Base-by-base conservation (phyloP, 92 coral and sea anemone genomes). In the Epizoanthus scotinus region DNA sequence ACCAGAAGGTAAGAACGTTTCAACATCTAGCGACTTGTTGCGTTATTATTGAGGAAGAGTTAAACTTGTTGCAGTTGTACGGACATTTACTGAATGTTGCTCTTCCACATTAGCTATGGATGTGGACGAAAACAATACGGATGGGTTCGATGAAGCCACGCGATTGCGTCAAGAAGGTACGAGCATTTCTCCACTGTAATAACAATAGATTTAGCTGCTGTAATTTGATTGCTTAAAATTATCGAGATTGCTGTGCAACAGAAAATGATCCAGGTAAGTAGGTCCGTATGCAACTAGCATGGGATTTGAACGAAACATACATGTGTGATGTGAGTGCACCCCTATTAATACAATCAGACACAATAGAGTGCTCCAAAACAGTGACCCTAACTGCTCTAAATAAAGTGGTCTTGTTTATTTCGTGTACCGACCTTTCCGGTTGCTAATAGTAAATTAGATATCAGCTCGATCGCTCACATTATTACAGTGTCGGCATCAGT, bases 61-160 rank as follows among this genome's bases (percentile, higher is more conserved):
- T 61, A 61, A 67, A 70, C 59, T 83, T 85, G 78, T 26, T 67
- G 86, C 85, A 89, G 82, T 89, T 69, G 87, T 83, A 63, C 69
- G 74, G 71, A 82, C 86, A 84, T 85, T 93, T 87, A 94, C 85
- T 84, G 75, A 84, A 78, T 91, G 89, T 91, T 89, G 86, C 94
- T 89, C 87, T 92, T 85, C 82, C 79, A 84, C 69, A 82, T 68
- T 79, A 92, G 97, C 97, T 62, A 92, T 92, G 97, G 97, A 89
- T 87, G 99, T 90, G 93, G 99, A 93, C 86, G 97, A 96, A 87
- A 96, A 93, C 99, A 96, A 93, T 96, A 91, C 88, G 81, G 87
- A 85, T 66, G 90, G 91, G 65, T 67, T 82, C 53, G 88, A 87
- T 75, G 98, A 96, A 87, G 98, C 99, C 91, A 93, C 99, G 82